A percentile compares a stretch with the other conserved stretches of the same genome.
phyloP scores from a whole-genome alignment of 2,113 vertebrate species.

The Poeciliopsis retropinna region DNA sequence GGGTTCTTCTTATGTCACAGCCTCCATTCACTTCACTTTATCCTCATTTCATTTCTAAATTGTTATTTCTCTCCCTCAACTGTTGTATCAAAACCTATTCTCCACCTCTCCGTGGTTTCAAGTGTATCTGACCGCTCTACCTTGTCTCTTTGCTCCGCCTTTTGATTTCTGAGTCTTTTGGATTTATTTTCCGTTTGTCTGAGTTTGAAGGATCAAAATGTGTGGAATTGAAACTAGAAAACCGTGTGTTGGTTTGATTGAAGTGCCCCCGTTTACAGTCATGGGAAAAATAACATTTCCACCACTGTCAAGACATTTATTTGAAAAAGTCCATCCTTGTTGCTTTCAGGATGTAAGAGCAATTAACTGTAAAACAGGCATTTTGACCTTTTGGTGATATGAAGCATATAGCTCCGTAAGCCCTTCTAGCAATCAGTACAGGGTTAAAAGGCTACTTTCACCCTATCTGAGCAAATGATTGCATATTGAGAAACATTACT shows the following conservation, averaged over 20 bases:
- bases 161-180: slow-evolving; percentile 22
- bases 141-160: slow-evolving; percentile 20
- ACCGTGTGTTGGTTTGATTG: slow-evolving; percentile 63
- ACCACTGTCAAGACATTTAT: neutral
- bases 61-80: slow-evolving; percentile 8
- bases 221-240: slow-evolving; percentile 45
- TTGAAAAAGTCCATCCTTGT: neutral
- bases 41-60: slow-evolving; percentile 13
- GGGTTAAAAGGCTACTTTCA: neutral
- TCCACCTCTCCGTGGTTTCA: slow-evolving; percentile 18
- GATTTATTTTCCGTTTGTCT: slow-evolving; percentile 24
- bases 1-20: slow-evolving; percentile 28
- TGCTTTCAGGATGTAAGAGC: neutral
- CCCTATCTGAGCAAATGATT: neutral
- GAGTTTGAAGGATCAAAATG: slow-evolving; percentile 51
- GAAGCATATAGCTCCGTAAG: neutral
- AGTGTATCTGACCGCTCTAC: slow-evolving; percentile 15
- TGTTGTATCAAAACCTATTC: slow-evolving; percentile 17
- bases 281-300: neutral
- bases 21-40: slow-evolving; percentile 31
- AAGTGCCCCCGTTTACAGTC: neutral
- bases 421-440: neutral
- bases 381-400: neutral
- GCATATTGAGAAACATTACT: too few relatives aligned
- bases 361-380: neutral